Percentiles rank a stretch among this genome's conserved stretches.
Evolutionary conservation across 1,140 invertebrate genomes (phyloP).

Genomic region (Elysia chlorotica): DNA sequence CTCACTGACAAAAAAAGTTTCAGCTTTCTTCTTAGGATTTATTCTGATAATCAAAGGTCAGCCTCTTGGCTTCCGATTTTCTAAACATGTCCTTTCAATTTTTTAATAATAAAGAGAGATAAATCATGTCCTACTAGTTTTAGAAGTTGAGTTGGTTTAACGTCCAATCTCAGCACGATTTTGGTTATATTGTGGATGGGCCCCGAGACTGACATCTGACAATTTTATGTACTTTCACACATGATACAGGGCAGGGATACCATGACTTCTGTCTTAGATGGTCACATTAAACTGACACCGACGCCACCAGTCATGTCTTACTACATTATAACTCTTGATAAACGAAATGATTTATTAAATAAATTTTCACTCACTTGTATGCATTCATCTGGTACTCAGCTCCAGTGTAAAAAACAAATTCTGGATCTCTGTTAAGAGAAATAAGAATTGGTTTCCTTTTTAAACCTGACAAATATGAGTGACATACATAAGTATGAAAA

Average conservation of each 20-base stretch:
- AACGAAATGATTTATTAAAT: neutral
- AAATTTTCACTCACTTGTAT: constrained; percentile 74
- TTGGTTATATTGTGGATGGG: neutral
- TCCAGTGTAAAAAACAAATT: constrained; percentile 89
- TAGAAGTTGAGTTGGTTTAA: neutral
- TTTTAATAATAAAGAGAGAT: too few relatives aligned
- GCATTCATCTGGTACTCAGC: constrained; percentile 80
- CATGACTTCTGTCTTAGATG: neutral
- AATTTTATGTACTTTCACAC: too few relatives aligned
- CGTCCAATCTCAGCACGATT: too few relatives aligned
- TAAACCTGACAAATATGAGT: neutral
- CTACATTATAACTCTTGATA: neutral
- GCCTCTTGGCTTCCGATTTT: too few relatives aligned
- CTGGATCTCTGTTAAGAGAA: constrained; percentile 75
- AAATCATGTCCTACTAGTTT: too few relatives aligned
- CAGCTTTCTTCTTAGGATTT: too few relatives aligned
- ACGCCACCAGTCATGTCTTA: neutral
- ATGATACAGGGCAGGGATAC: neutral
- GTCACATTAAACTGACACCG: neutral
- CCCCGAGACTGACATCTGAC: too few relatives aligned
- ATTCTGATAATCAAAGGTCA: too few relatives aligned
- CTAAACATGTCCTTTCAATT: too few relatives aligned
- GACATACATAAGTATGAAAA: neutral
- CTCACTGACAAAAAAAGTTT: too few relatives aligned
- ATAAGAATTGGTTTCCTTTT: neutral